A percentile compares a stretch with the other conserved stretches of the same genome.
Conservation (phyloP, 2,888 invertebrate genomes). For the Ectobius pallidus region DNA sequence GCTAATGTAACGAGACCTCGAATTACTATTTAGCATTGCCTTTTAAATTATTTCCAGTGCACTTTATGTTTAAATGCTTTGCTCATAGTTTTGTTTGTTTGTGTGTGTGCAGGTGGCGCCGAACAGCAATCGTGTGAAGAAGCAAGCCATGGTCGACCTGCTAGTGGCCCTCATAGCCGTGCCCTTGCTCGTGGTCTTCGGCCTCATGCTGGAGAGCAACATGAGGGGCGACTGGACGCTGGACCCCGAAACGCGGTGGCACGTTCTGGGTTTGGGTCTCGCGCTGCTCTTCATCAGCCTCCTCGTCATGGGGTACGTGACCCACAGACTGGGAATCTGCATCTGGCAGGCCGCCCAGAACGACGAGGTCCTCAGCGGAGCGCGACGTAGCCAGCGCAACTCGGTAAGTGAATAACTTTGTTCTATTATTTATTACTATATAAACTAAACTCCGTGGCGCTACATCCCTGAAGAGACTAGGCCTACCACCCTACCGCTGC, state of each 20-base stretch:
- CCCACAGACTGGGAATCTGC: conserved; percentile 57
- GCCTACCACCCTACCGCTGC: too few species aligned
- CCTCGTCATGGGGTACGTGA: conserved; percentile 57
- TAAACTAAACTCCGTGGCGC: too few species aligned
- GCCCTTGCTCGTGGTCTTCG: conserved; percentile 55
- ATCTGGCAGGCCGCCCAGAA: conserved; percentile 49
- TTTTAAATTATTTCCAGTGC: too few species aligned
- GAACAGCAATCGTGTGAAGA: background rate
- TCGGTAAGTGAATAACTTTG: background rate
- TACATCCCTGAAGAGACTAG: too few species aligned
- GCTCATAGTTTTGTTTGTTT: too few species aligned
- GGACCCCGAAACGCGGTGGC: conserved; percentile 49
- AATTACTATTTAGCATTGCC: too few species aligned
- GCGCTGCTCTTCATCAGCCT: conserved; percentile 55
- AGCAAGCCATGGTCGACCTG: conserved; percentile 50
- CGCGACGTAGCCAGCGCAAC: background rate
- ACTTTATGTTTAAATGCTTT: too few species aligned
- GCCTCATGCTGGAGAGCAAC: conserved; percentile 55
- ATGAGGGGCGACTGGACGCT: conserved; percentile 54
- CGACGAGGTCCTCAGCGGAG: background rate
- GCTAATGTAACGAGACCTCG: too few species aligned
- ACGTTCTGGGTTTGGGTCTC: conserved; percentile 56
- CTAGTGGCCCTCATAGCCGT: conserved; percentile 56
- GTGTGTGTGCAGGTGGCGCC: conserved; percentile 3
- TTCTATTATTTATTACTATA: too few species aligned